Base-by-base conservation (phyloP, 2,888 invertebrate genomes). In the Brenthis ino region DNA sequence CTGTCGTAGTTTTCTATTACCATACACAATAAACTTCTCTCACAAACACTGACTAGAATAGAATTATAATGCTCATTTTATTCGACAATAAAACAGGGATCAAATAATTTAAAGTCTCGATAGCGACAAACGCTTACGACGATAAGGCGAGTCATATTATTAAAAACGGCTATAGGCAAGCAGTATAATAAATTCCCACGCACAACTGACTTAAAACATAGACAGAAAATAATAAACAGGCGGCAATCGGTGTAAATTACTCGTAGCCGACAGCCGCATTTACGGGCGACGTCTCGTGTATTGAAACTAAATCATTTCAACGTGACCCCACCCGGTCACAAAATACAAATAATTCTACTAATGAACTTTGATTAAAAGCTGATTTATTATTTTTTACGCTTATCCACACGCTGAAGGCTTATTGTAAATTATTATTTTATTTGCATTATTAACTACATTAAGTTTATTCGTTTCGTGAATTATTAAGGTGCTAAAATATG, bases 281-380 rank as follows among this genome's bases (percentile, higher is more conserved):
- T 85, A 85, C 83, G 77, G 81, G 65, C 84, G 82, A 82, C 85
- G 83, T 85, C 83, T 74, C 81, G 79, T 83, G 81, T 85, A 89
- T 88, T 88, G 87, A 88, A 89, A 86, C 84, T 91, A 88, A 88
- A 89, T 91, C 87, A 90, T 85, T 84, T 80, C 83, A 82, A 82
- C 84, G 83, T 87, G 85, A 87, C 83, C 83, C 79, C 71, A 71
- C 75, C 78, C 65, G 75, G 71, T 67, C 68, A 70, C 69, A 82
- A 56, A 67, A 81, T 82, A 85, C 86, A 85, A 87, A 86, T 85
- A 85, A 82, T 81, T 73, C 64, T 71, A 73, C 83, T 87, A 89
- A 90, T 88, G 86, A 89, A 87, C 79, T 85, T 84, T 84, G 87
- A 88, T 87, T 87, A 87, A 87, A 85, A 86, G 82, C 76, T 85